A percentile compares a stretch with the other conserved stretches of the same genome.
These are phyloP conservation scores for Tetraneura akinire DNA, from an alignment of 1,140 invertebrate genomes.

Conservation along the genomic window DNA sequence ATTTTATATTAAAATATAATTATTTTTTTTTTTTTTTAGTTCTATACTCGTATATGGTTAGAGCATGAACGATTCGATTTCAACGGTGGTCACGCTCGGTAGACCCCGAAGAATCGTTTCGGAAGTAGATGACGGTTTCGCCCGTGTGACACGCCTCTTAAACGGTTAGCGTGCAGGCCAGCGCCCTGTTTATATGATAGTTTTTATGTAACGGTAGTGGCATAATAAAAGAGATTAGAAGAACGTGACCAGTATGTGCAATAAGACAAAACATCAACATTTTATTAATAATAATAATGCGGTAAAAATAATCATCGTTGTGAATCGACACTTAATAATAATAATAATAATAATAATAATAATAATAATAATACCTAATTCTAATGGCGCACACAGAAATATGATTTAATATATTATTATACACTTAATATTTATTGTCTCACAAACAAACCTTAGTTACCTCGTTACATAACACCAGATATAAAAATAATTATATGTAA, in stretches of 20 bases:
- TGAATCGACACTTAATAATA: neutral
- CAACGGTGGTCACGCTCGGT: slow-evolving; percentile 33
- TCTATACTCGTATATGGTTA: slow-evolving; percentile 1
- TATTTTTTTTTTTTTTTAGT: too few relatives aligned
- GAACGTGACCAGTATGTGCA: slow-evolving; percentile 32
- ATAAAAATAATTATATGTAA: too few relatives aligned
- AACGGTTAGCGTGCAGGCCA: slow-evolving; percentile 41
- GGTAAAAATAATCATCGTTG: neutral
- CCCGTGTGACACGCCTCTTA: slow-evolving; percentile 46
- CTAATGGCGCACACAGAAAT: too few relatives aligned
- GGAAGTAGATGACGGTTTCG: slow-evolving; percentile 48
- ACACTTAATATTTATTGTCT: too few relatives aligned
- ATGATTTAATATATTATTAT: too few relatives aligned
- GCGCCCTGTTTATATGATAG: slow-evolving; percentile 37
- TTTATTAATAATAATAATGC: neutral
- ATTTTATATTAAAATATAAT: too few relatives aligned
- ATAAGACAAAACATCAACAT: slow-evolving; percentile 11
- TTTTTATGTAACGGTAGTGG: slow-evolving; percentile 38
- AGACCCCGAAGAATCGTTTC: slow-evolving; percentile 47
- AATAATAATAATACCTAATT: too few relatives aligned
- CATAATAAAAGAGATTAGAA: slow-evolving; percentile 43
- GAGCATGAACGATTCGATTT: slow-evolving; percentile 27
- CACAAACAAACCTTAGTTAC: too few relatives aligned
- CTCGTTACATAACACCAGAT: too few relatives aligned
- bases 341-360: too few relatives aligned